These are phyloP conservation scores for Oreochromis tanganicae DNA, from an alignment of 2,113 vertebrate species.

Conservation along the genomic window DNA sequence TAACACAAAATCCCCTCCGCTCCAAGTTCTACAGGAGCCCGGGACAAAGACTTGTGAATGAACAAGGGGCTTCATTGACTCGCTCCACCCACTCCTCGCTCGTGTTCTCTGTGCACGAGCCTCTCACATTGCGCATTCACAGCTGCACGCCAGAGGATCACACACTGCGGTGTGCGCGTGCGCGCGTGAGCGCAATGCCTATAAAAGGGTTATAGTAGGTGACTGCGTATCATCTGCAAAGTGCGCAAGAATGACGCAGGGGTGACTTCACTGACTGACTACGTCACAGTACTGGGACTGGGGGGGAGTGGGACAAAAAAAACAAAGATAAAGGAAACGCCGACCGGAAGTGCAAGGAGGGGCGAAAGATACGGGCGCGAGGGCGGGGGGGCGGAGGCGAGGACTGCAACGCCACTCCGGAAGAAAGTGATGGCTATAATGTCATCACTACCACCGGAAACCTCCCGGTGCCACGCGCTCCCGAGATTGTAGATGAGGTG, in stretches of 20 bases:
- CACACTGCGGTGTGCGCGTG: conserved; percentile 53
- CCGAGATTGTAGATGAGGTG: conserved; percentile 7
- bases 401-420: conserved; percentile 16
- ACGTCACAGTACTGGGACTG: conserved; percentile 61
- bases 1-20: not conserved
- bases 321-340: conserved; percentile 48
- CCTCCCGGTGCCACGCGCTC: conserved; percentile 51
- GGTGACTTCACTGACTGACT: conserved; percentile 61
- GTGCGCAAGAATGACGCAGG: conserved; percentile 77
- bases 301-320: not conserved
- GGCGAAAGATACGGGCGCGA: not conserved
- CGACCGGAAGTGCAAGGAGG: conserved; percentile 58
- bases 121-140: conserved; percentile 10
- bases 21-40: not conserved
- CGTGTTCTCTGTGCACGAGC: conserved; percentile 3
- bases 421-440: conserved; percentile 50
- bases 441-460: conserved; percentile 66
- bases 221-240: conserved; percentile 73
- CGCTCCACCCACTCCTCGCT: conserved; percentile 28
- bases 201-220: conserved; percentile 72
- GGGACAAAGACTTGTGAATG: conserved; percentile 54
- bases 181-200: conserved; percentile 46
- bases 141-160: conserved; percentile 23
- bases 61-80: conserved; percentile 51
- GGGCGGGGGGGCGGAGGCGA: not conserved